Evolutionary conservation across 2,888 invertebrate species (phyloP).

Genomic region (Caenorhabditis sp.): DNA sequence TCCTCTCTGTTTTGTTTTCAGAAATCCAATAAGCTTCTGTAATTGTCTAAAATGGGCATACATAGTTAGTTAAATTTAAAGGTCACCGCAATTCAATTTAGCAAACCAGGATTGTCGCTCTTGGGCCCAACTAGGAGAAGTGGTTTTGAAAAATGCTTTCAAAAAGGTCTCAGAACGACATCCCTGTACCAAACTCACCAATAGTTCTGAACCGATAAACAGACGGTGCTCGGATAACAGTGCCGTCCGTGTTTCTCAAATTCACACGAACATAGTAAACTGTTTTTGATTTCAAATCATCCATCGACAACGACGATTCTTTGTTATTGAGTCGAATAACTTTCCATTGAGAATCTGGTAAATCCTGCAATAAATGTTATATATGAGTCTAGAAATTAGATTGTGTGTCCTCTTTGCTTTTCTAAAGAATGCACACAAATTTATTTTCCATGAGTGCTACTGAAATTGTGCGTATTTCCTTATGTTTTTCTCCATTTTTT

Average conservation of each 20-base stretch:
- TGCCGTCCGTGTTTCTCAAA: conserved; percentile 60
- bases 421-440: not conserved
- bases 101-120: too few species aligned
- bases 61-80: too few species aligned
- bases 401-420: not conserved
- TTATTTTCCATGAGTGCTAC: not conserved
- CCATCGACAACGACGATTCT: conserved; percentile 55
- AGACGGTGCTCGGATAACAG: conserved; percentile 57
- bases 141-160: too few species aligned
- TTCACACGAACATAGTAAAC: conserved; percentile 66
- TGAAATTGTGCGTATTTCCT: not conserved
- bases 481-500: not conserved
- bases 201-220: conserved; percentile 68
- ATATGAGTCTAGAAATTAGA: not conserved
- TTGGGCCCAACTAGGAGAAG: too few species aligned
- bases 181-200: too few species aligned
- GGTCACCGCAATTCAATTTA: too few species aligned
- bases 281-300: conserved; percentile 60
- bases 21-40: conserved; percentile 12
- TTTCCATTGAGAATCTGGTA: conserved; percentile 58
- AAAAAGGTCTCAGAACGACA: too few species aligned
- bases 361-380: conserved; percentile 22
- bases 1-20: not conserved
- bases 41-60: not conserved
- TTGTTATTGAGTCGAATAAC: conserved; percentile 49